Conservation (phyloP, 2,113 vertebrate genomes). For the Mus pahari region DNA sequence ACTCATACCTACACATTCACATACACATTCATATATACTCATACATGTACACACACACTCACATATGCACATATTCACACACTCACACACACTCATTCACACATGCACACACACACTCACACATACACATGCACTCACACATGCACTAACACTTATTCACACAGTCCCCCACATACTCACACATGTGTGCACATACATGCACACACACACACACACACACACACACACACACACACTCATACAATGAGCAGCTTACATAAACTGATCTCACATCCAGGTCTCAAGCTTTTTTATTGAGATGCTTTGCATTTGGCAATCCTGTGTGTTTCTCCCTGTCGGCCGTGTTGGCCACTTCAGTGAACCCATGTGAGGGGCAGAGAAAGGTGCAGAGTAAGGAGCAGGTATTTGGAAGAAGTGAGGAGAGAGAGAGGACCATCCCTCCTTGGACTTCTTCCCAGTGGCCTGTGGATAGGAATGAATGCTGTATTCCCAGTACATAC, state of each 20-base stretch:
- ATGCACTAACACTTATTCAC: not conserved
- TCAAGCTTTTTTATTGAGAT: not conserved
- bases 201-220: not conserved
- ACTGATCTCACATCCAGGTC: not conserved
- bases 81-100: not conserved
- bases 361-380: not conserved
- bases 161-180: not conserved
- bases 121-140: not conserved
- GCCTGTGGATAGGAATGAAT: not conserved
- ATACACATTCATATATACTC: accelerated
- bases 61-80: not conserved
- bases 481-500: accelerated
- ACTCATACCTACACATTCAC: not conserved
- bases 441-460: not conserved
- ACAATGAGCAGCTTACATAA: not conserved
- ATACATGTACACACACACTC: not conserved
- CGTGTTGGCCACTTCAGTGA: not conserved
- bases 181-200: not conserved
- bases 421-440: not conserved
- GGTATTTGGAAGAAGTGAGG: not conserved
- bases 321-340: not conserved
- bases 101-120: not conserved
- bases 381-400: not conserved
- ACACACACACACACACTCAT: not conserved
- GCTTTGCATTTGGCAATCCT: constrained; percentile 21